Percentiles rank a stretch among this genome's conserved stretches.
phyloP scores from a whole-genome alignment of 2,113 vertebrate species.

The Syrrhaptes paradoxus region DNA sequence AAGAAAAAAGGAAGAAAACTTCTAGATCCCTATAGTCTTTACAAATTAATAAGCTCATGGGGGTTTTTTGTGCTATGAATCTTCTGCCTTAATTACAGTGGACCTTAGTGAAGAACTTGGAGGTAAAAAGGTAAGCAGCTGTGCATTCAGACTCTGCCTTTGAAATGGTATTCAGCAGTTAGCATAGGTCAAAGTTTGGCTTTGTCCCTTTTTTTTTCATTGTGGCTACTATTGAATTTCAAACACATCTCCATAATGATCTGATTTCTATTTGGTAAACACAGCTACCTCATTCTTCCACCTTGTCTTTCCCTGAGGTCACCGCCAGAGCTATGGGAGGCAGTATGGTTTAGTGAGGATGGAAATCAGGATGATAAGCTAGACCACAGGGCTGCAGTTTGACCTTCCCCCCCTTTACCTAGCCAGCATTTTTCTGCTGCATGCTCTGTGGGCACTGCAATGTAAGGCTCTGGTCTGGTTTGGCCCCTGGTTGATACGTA shows the following conservation, averaged over 20 bases:
- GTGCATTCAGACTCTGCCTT: neutral
- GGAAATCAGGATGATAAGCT: neutral
- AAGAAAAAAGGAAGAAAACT: neutral
- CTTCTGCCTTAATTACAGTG: neutral
- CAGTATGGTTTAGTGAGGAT: neutral
- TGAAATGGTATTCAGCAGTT: neutral
- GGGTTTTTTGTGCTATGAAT: neutral
- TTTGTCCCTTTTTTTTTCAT: neutral
- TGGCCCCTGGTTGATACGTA: neutral
- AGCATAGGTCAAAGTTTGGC: neutral
- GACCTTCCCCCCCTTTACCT: neutral
- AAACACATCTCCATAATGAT: neutral
- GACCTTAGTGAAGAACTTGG: neutral
- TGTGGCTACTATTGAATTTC: neutral
- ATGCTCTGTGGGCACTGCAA: neutral
- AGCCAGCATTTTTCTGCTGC: accelerated
- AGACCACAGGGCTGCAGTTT: neutral
- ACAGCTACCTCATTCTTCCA: neutral
- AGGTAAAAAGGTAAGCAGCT: neutral
- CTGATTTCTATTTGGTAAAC: neutral
- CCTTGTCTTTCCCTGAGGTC: neutral
- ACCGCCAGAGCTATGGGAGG: neutral
- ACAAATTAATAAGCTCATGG: neutral
- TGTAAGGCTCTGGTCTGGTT: neutral
- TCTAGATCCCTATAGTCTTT: neutral